These are phyloP conservation scores for Kryptopterus vitreolus DNA, from an alignment of 2,797 vertebrate genomes.

Conservation along the genomic window DNA sequence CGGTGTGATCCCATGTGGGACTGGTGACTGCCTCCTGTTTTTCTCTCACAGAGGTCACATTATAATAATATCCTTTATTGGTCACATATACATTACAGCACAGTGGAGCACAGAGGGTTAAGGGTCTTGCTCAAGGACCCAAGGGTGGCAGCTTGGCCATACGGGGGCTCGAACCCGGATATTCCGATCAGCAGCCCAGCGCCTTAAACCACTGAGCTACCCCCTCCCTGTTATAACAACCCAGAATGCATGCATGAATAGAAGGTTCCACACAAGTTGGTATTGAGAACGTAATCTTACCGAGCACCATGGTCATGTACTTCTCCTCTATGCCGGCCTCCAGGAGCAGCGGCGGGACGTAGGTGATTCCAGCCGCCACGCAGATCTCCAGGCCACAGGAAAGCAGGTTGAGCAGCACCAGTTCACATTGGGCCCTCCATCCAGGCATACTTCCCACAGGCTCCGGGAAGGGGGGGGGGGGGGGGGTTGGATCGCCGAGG, in stretches of 20 bases:
- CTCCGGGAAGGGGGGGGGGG: no score
- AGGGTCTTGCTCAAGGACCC: no score
- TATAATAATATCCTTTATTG: no score
- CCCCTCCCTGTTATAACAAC: no score
- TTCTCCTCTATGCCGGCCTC: constrained; percentile 79
- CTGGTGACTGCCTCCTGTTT: not conserved
- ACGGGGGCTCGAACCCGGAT: no score
- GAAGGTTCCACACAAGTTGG: not conserved
- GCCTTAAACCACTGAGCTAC: no score
- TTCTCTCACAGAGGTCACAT: not conserved
- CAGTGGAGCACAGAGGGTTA: no score
- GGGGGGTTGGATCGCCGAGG: no score
- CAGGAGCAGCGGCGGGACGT: constrained; percentile 78
- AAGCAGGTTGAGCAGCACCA: constrained; percentile 79
- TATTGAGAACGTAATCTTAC: constrained; percentile 53
- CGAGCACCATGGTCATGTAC: constrained; percentile 84
- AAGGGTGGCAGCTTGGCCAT: no score
- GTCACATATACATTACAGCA: no score
- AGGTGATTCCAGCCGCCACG: constrained; percentile 80
- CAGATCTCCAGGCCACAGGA: constrained; percentile 84
- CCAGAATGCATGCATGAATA: not conserved
- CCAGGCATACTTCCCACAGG: constrained; percentile 73
- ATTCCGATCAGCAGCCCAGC: no score
- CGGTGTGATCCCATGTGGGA: no score
- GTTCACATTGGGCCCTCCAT: constrained; percentile 78